A percentile compares a stretch with the other conserved stretches of the same genome.
phyloP scores from a whole-genome alignment of 2,797 vertebrate species.

The Leuciscus waleckii region DNA sequence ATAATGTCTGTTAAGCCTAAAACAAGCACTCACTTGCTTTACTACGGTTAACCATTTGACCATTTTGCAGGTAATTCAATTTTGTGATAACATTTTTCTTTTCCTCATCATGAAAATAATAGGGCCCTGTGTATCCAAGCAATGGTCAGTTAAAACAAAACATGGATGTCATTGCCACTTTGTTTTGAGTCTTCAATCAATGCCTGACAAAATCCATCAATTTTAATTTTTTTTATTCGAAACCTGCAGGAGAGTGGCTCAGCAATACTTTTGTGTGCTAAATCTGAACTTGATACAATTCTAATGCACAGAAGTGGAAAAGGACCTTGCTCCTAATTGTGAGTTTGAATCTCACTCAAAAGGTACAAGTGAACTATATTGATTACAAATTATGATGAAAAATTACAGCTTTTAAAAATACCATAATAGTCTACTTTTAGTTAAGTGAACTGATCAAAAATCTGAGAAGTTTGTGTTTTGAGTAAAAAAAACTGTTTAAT shows the following conservation, averaged over 20 bases:
- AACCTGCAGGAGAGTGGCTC: background rate
- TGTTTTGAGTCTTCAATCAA: slow-evolving; percentile 5
- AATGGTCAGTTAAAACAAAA: background rate
- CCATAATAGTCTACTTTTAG: background rate
- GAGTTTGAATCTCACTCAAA: background rate
- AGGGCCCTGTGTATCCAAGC: background rate
- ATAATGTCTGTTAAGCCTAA: slow-evolving; percentile 38
- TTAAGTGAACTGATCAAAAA: background rate
- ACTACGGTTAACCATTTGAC: background rate
- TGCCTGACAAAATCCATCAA: slow-evolving; percentile 2
- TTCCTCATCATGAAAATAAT: background rate
- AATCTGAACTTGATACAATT: background rate
- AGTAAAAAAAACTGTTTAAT: background rate
- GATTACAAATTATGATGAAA: background rate
- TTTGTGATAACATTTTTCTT: background rate
- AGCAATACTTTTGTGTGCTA: background rate
- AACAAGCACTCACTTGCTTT: slow-evolving; percentile 9
- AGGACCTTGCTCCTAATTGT: background rate
- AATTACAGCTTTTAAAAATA: background rate
- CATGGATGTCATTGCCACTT: background rate
- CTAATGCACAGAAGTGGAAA: background rate
- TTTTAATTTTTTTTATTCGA: background rate
- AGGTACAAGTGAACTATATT: background rate
- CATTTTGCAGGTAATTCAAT: background rate
- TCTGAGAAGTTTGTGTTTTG: background rate